phyloP scores from a whole-genome alignment of 2,888 invertebrate genomes.

The Plusia festucae region DNA sequence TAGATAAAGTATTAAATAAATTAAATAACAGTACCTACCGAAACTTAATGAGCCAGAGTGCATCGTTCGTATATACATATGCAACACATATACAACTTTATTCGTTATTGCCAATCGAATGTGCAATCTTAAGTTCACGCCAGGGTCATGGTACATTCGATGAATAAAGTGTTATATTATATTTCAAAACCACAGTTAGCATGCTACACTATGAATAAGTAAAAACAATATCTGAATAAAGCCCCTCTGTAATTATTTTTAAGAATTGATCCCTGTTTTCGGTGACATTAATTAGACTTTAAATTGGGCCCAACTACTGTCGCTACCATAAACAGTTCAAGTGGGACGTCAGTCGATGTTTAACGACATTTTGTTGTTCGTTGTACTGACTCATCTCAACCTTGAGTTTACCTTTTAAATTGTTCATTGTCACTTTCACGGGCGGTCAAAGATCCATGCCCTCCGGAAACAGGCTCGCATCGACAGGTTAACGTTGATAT shows the following conservation, averaged over 20 bases:
- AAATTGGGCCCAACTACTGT: too few relatives aligned
- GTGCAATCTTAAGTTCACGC: not conserved
- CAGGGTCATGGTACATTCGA: slow-evolving; percentile 9
- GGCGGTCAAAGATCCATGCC: slow-evolving; percentile 27
- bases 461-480: slow-evolving; percentile 30
- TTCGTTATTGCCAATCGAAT: slow-evolving; percentile 5
- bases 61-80: too few relatives aligned
- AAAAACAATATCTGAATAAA: too few relatives aligned
- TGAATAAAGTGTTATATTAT: not conserved
- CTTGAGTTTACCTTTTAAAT: slow-evolving; percentile 13
- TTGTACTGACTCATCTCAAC: slow-evolving; percentile 6
- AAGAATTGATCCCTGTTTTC: too few relatives aligned
- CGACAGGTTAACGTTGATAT: slow-evolving; percentile 9
- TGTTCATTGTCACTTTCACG: slow-evolving; percentile 26
- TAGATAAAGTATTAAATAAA: too few relatives aligned
- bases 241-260: too few relatives aligned
- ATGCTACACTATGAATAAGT: too few relatives aligned
- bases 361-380: not conserved
- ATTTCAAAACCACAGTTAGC: too few relatives aligned
- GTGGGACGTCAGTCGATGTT: not conserved
- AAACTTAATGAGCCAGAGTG: too few relatives aligned
- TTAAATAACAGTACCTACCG: too few relatives aligned
- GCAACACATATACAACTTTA: not conserved
- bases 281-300: too few relatives aligned
- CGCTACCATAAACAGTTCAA: too few relatives aligned